Evolutionary conservation across 1,140 invertebrate genomes (phyloP).

Genomic region (Drosophila navojoa): DNA sequence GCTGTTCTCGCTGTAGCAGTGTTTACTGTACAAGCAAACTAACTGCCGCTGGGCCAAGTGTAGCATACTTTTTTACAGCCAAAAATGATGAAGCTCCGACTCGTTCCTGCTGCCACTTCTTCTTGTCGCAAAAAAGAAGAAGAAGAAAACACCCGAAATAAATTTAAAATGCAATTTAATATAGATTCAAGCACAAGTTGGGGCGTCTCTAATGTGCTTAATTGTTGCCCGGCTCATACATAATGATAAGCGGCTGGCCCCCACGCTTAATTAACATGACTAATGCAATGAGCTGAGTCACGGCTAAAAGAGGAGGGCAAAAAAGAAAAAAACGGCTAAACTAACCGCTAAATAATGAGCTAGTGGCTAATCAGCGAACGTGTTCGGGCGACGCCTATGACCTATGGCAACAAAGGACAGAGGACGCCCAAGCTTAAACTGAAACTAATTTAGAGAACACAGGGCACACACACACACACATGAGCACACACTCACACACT

Average conservation of each 20-base stretch:
- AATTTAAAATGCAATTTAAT: conserved; percentile 72
- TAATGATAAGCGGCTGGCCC: conserved; percentile 55
- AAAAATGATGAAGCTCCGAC: conserved; percentile 37
- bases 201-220: conserved; percentile 42
- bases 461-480: conserved; percentile 12
- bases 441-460: conserved; percentile 44
- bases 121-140: neutral
- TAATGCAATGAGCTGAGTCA: conserved; percentile 69
- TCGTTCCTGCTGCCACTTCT: neutral
- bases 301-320: conserved; percentile 14
- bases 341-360: conserved; percentile 48
- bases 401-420: neutral
- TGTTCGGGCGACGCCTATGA: conserved; percentile 13
- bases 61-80: conserved; percentile 54
- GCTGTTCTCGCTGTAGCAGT: neutral
- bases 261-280: conserved; percentile 71
- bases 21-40: conserved; percentile 18
- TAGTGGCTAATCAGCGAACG: conserved; percentile 48
- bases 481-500: conserved; percentile 16
- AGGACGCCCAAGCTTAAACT: neutral
- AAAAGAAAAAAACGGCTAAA: conserved; percentile 27
- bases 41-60: conserved; percentile 44
- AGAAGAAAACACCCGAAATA: neutral
- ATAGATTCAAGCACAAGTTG: conserved; percentile 37
- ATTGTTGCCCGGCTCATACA: conserved; percentile 28